phyloP scores from a whole-genome alignment of 2,113 vertebrate species.

The Diglossa brunneiventris region DNA sequence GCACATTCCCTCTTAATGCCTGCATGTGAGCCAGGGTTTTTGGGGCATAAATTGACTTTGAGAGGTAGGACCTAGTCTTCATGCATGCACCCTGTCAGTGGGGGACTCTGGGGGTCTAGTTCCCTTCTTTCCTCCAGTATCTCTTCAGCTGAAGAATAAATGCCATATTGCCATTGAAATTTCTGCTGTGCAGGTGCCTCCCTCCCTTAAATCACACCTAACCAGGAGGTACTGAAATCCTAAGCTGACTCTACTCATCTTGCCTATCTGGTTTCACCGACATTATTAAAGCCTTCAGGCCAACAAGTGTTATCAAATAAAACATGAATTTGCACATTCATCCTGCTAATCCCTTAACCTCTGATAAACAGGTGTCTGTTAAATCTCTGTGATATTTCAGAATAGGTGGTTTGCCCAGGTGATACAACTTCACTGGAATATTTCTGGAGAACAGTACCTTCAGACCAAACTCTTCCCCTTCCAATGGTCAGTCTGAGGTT shows the following conservation, averaged over 20 bases:
- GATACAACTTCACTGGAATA: background rate
- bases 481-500: background rate
- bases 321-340: background rate
- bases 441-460: background rate
- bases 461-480: background rate
- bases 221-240: background rate
- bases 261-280: background rate
- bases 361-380: background rate
- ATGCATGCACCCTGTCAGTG: background rate
- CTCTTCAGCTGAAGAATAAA: background rate
- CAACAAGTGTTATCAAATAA: background rate
- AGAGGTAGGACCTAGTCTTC: background rate
- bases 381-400: background rate
- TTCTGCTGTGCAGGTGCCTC: background rate
- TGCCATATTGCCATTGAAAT: background rate
- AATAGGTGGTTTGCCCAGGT: background rate
- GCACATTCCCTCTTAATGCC: background rate
- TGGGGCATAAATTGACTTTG: background rate
- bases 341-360: background rate
- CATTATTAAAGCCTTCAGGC: background rate
- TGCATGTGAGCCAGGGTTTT: background rate
- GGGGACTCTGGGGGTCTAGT: background rate
- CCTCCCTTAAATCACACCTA: background rate
- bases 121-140: background rate
- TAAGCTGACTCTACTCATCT: background rate